A percentile compares a stretch with the other conserved stretches of the same genome.
phyloP scores from a whole-genome alignment of 2,797 vertebrate genomes.

The Menidia menidia region DNA sequence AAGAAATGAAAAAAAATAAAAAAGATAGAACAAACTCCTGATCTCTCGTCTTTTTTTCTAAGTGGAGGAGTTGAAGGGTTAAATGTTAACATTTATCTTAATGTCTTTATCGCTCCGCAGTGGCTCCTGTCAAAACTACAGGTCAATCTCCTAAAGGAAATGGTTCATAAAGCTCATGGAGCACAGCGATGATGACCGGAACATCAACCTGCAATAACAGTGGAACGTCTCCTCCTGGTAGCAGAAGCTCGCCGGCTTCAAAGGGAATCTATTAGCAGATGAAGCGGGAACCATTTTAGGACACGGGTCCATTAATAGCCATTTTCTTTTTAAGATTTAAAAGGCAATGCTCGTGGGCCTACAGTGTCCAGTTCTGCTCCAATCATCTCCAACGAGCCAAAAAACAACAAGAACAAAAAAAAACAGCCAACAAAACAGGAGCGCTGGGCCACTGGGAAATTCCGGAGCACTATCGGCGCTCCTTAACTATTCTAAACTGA shows the following conservation, averaged over 20 bases:
- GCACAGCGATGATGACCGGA: slow-evolving; percentile 29
- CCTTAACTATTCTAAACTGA: slow-evolving; percentile 77
- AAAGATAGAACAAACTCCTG: too few species aligned
- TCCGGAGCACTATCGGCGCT: slow-evolving; percentile 69
- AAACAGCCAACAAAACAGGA: slow-evolving; percentile 34
- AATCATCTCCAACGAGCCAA: slow-evolving; percentile 42
- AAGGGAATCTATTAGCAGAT: slow-evolving; percentile 65
- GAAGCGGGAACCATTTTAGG: slow-evolving; percentile 66
- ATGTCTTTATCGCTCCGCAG: slow-evolving; percentile 14
- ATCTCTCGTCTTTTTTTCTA: too few species aligned
- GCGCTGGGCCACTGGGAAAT: slow-evolving; percentile 58
- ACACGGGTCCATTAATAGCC: slow-evolving; percentile 64
- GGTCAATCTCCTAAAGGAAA: slow-evolving; percentile 34
- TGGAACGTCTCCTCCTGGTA: slow-evolving; percentile 22
- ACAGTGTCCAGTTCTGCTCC: slow-evolving; percentile 56
- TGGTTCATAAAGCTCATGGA: slow-evolving; percentile 29
- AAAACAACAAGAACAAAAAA: too few species aligned
- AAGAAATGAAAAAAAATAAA: too few species aligned
- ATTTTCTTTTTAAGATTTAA: slow-evolving; percentile 58
- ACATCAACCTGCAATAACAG: slow-evolving; percentile 30
- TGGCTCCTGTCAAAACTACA: slow-evolving; percentile 25
- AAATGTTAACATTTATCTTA: slow-evolving; percentile 15
- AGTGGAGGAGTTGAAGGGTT: neutral
- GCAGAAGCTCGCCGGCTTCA: slow-evolving; percentile 52
- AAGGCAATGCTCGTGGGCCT: slow-evolving; percentile 47